Conservation (phyloP, 2,797 vertebrate species). For the Tokudaia muenninki region DNA sequence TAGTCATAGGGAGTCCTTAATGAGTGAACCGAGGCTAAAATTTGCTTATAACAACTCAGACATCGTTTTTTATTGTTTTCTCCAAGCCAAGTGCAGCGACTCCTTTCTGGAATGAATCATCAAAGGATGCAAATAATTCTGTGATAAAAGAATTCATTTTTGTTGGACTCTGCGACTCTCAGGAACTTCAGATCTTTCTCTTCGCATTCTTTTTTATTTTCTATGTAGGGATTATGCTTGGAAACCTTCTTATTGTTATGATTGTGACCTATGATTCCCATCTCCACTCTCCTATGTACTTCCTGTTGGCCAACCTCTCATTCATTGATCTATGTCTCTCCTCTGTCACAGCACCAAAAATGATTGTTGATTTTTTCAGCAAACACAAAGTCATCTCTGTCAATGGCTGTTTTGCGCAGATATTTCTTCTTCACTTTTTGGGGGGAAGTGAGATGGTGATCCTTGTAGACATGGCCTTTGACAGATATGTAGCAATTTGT, state of each 20-base stretch:
- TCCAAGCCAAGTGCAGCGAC: background rate
- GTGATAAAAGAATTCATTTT: conserved; percentile 78
- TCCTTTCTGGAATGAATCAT: conserved; percentile 62
- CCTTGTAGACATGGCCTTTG: conserved; percentile 83
- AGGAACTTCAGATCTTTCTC: conserved; percentile 75
- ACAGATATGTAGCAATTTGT: conserved; percentile 82
- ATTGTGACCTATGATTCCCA: conserved; percentile 66
- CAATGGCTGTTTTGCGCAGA: conserved; percentile 77
- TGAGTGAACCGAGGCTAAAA: background rate
- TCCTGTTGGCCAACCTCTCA: conserved; percentile 69
- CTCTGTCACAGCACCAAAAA: conserved; percentile 82
- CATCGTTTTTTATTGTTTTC: background rate
- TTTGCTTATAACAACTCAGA: conserved; percentile 3
- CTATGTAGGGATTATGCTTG: conserved; percentile 76
- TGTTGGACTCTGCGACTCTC: conserved; percentile 74
- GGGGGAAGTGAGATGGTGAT: conserved; percentile 79
- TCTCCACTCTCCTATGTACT: conserved; percentile 75
- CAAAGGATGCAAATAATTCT: conserved; percentile 61
- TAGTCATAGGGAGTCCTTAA: background rate
- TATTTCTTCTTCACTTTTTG: conserved; percentile 84
- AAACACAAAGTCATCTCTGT: conserved; percentile 80
- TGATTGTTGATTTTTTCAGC: conserved; percentile 78
- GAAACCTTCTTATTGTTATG: conserved; percentile 79
- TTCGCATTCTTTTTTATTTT: conserved; percentile 75
- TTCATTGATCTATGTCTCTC: conserved; percentile 78